These are phyloP conservation scores for Lithobates pipiens DNA, from an alignment of 2,797 vertebrate genomes.

Conservation along the genomic window DNA sequence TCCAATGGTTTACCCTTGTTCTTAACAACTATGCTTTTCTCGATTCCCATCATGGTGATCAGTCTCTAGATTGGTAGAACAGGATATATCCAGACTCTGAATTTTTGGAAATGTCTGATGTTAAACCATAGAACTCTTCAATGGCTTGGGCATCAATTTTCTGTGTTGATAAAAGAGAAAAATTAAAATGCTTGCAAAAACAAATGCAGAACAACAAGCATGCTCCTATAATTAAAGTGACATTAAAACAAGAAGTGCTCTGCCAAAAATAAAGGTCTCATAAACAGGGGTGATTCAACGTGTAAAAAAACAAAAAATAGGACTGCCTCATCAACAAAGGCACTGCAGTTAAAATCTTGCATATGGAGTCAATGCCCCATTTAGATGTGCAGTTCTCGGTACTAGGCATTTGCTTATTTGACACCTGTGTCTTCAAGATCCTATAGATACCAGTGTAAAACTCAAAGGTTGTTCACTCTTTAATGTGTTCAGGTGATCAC, in stretches of 20 bases:
- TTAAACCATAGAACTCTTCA: conserved; percentile 98
- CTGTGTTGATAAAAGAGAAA: conserved; percentile 70
- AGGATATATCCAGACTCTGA: conserved; percentile 99
- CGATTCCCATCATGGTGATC: conserved; percentile 65
- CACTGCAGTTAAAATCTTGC: no score
- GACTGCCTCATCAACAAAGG: no score
- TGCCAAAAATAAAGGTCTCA: no score
- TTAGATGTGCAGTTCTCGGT: background rate
- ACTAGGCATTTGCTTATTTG: background rate
- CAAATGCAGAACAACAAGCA: background rate
- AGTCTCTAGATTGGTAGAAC: conserved; percentile 99
- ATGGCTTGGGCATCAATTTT: conserved; percentile 99
- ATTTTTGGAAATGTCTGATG: conserved; percentile 99
- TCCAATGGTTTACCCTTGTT: conserved; percentile 37
- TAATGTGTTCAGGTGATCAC: no score
- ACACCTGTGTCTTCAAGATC: background rate
- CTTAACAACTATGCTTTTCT: background rate
- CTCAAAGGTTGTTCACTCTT: no score
- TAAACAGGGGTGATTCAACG: no score
- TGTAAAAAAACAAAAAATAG: no score
- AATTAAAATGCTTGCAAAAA: background rate
- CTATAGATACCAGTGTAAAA: no score
- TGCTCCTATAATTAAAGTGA: no score
- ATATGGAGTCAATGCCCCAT: background rate
- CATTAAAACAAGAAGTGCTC: no score